A percentile compares a stretch with the other conserved stretches of the same genome.
phyloP scores from a whole-genome alignment of 2,113 vertebrate species.

The Sinocyclocheilus maitianheensis region DNA sequence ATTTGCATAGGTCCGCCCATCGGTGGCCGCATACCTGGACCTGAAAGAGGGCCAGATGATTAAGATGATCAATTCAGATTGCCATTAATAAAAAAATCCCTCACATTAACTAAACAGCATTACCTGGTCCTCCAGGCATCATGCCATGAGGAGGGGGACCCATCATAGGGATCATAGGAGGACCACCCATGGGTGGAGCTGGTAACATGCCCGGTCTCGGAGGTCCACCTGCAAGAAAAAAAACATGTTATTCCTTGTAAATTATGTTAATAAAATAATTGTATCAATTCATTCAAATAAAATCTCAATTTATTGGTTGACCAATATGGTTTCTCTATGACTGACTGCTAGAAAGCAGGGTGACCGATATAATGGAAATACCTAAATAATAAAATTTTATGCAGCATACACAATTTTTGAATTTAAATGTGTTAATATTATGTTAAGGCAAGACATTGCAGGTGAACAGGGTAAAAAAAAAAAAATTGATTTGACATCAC shows the following conservation, averaged over 20 bases:
- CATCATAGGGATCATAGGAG: constrained; percentile 99
- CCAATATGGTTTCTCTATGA: not conserved
- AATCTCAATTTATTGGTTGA: not conserved
- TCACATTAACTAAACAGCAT: constrained; percentile 46
- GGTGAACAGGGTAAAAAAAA: too few species aligned
- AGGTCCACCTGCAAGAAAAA: constrained; percentile 79
- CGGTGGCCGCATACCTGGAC: constrained; percentile 90
- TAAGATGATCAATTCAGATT: not conserved
- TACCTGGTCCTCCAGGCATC: constrained; percentile 97
- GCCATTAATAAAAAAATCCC: not conserved
- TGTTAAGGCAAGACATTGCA: not conserved
- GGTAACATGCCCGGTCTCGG: constrained; percentile 95
- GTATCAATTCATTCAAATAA: not conserved
- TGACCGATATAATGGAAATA: too few species aligned
- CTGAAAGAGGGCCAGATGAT: constrained; percentile 51
- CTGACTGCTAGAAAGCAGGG: too few species aligned
- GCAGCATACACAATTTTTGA: too few species aligned
- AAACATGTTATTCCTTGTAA: not conserved
- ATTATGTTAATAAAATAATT: not conserved
- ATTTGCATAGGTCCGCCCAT: constrained; percentile 98
- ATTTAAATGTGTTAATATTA: too few species aligned
- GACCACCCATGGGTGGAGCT: constrained; percentile 93
- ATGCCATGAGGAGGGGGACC: constrained; percentile 95
- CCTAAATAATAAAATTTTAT: too few species aligned
- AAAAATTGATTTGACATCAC: too few species aligned